Conservation (phyloP, 2,888 invertebrate species). For the Chalcosyrphus nemorum region DNA sequence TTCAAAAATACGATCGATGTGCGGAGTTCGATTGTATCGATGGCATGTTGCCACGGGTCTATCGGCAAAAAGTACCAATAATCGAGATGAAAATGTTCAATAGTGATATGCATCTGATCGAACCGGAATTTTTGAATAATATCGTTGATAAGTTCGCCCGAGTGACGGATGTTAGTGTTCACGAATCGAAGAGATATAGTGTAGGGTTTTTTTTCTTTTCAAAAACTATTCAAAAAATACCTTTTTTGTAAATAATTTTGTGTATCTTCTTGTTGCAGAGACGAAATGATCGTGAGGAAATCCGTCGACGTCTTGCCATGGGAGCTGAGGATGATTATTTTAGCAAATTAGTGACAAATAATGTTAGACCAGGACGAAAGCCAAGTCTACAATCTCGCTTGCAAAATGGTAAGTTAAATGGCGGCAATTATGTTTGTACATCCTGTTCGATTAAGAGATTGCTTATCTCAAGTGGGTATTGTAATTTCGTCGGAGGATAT, state of each 20-base stretch:
- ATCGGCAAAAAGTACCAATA: slow-evolving; percentile 71
- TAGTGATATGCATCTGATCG: slow-evolving; percentile 72
- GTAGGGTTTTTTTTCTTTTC: slow-evolving; percentile 59
- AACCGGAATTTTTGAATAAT: slow-evolving; percentile 83
- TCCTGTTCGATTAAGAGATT: slow-evolving; percentile 7
- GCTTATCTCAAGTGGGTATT: slow-evolving; percentile 1
- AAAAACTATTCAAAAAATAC: neutral
- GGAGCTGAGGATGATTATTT: slow-evolving; percentile 91
- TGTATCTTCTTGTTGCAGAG: slow-evolving; percentile 85
- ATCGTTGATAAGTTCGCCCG: slow-evolving; percentile 84
- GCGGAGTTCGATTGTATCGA: slow-evolving; percentile 75
- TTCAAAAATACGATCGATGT: slow-evolving; percentile 71
- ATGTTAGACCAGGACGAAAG: slow-evolving; percentile 89
- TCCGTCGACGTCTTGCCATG: slow-evolving; percentile 93
- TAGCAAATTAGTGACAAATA: slow-evolving; percentile 83
- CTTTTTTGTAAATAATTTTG: slow-evolving; percentile 13
- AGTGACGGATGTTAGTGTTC: slow-evolving; percentile 83
- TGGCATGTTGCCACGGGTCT: slow-evolving; percentile 77
- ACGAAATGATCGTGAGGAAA: slow-evolving; percentile 96
- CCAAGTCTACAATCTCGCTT: slow-evolving; percentile 93
- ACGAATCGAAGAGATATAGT: slow-evolving; percentile 77
- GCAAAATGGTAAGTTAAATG: slow-evolving; percentile 86
- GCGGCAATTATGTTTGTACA: too few species aligned
- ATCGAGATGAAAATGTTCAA: slow-evolving; percentile 75
- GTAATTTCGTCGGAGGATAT: too few species aligned